Evolutionary conservation across 2,888 invertebrate species (phyloP).

Genomic region (Troides helena): DNA sequence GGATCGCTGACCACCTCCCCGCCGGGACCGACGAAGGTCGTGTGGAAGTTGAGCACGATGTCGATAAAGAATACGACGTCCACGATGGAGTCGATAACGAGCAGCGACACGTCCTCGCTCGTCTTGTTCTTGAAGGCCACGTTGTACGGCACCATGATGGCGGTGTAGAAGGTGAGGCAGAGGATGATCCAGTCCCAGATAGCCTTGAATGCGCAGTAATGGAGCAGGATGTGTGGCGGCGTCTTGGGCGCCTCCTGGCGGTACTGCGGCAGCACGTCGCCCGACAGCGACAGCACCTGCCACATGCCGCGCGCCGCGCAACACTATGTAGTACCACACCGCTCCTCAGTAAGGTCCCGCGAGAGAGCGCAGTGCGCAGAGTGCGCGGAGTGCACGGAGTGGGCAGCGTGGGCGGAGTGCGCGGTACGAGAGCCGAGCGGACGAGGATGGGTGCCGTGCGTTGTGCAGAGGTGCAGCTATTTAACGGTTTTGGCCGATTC

Average conservation of each 20-base stretch:
- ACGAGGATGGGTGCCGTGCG: too few species aligned
- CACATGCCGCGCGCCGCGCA: constrained; percentile 33
- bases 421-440: background rate
- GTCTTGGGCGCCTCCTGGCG: constrained; percentile 99
- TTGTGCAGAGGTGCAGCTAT: too few species aligned
- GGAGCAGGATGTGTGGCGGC: constrained; percentile 98
- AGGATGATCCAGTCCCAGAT: constrained; percentile 99
- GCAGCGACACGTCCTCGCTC: constrained; percentile 95
- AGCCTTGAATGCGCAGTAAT: constrained; percentile 99
- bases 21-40: constrained; percentile 98
- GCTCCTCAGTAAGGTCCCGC: constrained; percentile 16
- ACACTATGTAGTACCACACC: constrained; percentile 28
- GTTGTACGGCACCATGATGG: constrained; percentile 99
- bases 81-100: constrained; percentile 98
- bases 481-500: too few species aligned
- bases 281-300: constrained; percentile 94
- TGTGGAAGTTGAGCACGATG: constrained; percentile 99
- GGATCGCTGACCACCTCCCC: constrained; percentile 99
- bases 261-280: constrained; percentile 99
- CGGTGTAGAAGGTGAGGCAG: constrained; percentile 99
- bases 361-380: background rate
- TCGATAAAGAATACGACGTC: constrained; percentile 99
- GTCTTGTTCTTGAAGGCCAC: constrained; percentile 99
- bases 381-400: background rate
- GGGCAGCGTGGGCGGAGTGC: background rate